Evolutionary conservation across 2,888 invertebrate genomes (phyloP), one percentile per base, ranked within the genome.

Genomic region (Stegophylla sp.): DNA sequence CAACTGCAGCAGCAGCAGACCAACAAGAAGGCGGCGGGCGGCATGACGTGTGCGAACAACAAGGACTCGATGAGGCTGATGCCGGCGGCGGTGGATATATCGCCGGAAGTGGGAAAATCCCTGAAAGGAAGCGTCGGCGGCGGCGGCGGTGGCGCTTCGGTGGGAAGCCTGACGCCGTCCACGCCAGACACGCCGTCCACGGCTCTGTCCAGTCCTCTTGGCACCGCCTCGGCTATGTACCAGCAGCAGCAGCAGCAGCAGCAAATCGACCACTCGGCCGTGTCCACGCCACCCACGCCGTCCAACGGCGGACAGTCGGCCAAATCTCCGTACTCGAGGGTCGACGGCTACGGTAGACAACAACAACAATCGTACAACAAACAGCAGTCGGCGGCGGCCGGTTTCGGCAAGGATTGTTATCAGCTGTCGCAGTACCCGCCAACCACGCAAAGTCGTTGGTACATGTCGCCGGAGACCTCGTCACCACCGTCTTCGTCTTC

Each of bases 301-400:
- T 83, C 85, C 12, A 85, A 85, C 20, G 85, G 85, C 61, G 89
- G 91, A 83, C 85, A 90, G 91, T 83, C 89, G 89, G 84, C 89
- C 89, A 15, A 88, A 91, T 92, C 75, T 0, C 71, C 69, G 34
- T 71, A 76, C 34, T 34, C 51, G 9, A 61, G 77, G 72, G 17
- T n/a, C 67, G 34, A 75, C 83, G 85, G 90, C 91, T 83, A 89
- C 89, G 84, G 89, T 89, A 12, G 88, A 83, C 56, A 83, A 83
- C 26, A 82, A 83, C n/a, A 83, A 83, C 26, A 82, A 83, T 15
- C 83, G 84, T 41, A 82, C 83, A 53, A 83, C 84, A 56, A 26
- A 81, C 51, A 74, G 12, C 71, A 59, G 84, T 71, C 84, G 84
- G 51, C 83, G 83, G 48, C 82, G 84, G 72, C 83, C 77, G 59